Conservation (phyloP, 2,113 vertebrate genomes). For the Synodontis membranacea region DNA sequence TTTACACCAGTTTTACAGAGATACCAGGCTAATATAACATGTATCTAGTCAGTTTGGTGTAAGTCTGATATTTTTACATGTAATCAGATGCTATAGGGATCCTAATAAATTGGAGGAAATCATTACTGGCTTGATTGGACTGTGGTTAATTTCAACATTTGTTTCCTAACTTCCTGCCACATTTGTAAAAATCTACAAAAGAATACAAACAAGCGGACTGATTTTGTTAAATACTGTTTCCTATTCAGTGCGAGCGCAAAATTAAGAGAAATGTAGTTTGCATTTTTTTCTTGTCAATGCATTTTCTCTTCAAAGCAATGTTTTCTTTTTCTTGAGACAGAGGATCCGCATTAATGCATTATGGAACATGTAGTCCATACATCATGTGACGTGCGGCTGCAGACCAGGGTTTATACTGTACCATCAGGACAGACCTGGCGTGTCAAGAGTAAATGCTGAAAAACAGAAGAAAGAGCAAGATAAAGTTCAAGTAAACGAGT, state of each 20-base stretch:
- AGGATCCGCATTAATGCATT: not conserved
- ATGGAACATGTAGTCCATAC: not conserved
- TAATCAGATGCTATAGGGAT: not conserved
- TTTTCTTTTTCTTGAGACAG: not conserved
- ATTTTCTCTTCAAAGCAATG: not conserved
- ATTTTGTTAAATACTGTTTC: not conserved
- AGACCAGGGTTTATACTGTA: not conserved
- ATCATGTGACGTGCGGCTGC: not conserved
- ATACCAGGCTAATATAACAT: not conserved
- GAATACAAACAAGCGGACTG: not conserved
- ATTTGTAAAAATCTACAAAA: slow-evolving; percentile 1
- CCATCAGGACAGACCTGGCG: not conserved
- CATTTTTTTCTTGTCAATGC: not conserved
- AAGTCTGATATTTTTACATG: not conserved
- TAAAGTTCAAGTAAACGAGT: not conserved
- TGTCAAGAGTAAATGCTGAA: slow-evolving; percentile 35
- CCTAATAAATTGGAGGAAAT: not conserved
- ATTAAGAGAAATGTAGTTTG: not conserved
- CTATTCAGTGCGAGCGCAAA: not conserved
- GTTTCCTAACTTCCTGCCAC: not conserved
- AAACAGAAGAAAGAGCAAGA: slow-evolving; percentile 1
- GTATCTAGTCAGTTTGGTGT: not conserved
- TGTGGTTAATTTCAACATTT: not conserved
- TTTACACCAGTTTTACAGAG: not conserved
- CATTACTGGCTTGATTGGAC: not conserved